Evolutionary conservation across 2,888 invertebrate genomes (phyloP).

Genomic region (Cacoxenus indagator): DNA sequence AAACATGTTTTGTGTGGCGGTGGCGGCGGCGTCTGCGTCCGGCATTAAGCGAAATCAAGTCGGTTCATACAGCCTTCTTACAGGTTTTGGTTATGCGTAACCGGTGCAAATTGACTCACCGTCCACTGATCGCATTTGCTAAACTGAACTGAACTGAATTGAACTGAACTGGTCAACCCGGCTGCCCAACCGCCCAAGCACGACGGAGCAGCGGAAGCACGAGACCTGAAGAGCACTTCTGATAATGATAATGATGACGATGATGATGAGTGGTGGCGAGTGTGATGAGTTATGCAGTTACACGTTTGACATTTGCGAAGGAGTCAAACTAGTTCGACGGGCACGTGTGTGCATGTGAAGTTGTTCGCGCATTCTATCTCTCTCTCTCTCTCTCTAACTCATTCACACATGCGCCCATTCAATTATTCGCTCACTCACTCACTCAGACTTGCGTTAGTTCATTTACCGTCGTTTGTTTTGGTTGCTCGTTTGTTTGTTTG

Average conservation of each 20-base stretch:
- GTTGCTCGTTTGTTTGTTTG: slow-evolving; percentile 25
- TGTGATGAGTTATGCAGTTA: slow-evolving; percentile 64
- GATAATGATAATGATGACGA: slow-evolving; percentile 9
- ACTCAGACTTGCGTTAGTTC: not conserved
- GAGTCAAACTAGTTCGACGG: slow-evolving; percentile 69
- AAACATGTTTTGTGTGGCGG: slow-evolving; percentile 39
- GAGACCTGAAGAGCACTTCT: slow-evolving; percentile 45
- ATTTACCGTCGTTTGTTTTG: slow-evolving; percentile 26
- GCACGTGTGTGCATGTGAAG: slow-evolving; percentile 54
- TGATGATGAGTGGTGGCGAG: slow-evolving; percentile 21
- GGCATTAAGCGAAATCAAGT: slow-evolving; percentile 34
- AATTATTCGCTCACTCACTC: slow-evolving; percentile 31
- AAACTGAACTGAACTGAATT: not conserved
- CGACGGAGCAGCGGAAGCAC: not conserved
- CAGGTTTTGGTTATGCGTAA: slow-evolving; percentile 14
- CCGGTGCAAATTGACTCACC: slow-evolving; percentile 33
- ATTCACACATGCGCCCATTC: slow-evolving; percentile 36
- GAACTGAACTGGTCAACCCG: not conserved
- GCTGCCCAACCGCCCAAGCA: slow-evolving; percentile 21
- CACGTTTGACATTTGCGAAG: slow-evolving; percentile 68
- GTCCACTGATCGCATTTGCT: slow-evolving; percentile 30
- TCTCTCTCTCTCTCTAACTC: slow-evolving; percentile 23
- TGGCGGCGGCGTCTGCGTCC: not conserved
- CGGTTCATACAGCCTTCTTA: slow-evolving; percentile 11
- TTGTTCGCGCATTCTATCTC: not conserved